These are phyloP conservation scores for Brachionus koreanus DNA, from an alignment of 1,140 invertebrate genomes.

Conservation along the genomic window DNA sequence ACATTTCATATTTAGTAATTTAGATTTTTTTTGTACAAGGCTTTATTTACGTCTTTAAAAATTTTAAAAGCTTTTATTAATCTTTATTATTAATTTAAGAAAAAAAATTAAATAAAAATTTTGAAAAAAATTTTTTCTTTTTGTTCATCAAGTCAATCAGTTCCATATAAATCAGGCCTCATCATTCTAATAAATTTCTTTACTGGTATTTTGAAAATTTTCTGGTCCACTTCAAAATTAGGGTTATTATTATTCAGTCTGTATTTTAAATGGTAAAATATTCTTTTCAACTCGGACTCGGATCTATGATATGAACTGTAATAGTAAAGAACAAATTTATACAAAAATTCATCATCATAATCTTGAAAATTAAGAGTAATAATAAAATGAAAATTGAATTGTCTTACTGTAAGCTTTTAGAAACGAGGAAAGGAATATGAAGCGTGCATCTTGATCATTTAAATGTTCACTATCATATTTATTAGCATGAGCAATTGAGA, in stretches of 20 bases:
- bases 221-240: background rate
- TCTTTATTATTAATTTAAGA: background rate
- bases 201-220: background rate
- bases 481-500: background rate
- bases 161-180: background rate
- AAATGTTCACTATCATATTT: background rate
- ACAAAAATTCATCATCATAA: background rate
- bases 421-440: conserved; percentile 7
- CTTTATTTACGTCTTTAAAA: conserved; percentile 1
- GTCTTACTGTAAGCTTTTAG: background rate
- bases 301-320: background rate
- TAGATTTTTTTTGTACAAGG: conserved; percentile 15
- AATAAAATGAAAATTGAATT: background rate
- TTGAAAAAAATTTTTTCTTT: background rate
- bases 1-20: background rate
- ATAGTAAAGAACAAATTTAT: background rate
- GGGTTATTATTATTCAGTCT: background rate
- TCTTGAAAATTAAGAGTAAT: background rate
- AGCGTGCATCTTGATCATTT: background rate
- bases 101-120: background rate
- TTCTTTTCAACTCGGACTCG: background rate
- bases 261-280: conserved; percentile 10
- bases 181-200: background rate
- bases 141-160: background rate
- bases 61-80: background rate